Evolutionary conservation across 2,797 vertebrate species (phyloP), one percentile per base, ranked within the genome.

Genomic region (Sebastes matsubarae): DNA sequence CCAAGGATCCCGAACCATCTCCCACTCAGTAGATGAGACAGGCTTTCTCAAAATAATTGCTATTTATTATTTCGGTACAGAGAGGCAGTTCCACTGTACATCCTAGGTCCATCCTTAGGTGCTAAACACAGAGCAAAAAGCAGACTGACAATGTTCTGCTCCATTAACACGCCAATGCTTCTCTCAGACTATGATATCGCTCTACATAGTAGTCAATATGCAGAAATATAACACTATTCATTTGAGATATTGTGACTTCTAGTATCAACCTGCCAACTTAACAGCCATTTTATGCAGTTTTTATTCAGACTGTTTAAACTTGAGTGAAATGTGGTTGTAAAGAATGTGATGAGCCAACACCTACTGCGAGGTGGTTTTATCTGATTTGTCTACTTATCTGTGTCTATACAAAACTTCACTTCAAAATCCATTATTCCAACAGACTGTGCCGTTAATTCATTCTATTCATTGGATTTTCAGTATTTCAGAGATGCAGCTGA

Each of bases 321-420:
- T 67, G n/a, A 61, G 46, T 38, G 67, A 69, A 76, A 63, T 60
- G 32, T 29, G 30, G 32, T 57, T 50, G 54, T 67, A 70, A 77
- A 68, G 65, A 60, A 72, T 22, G 13, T 22, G 30, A 75, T 38
- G 32, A 70, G 69, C 34, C 38, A 50, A 65, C 73, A 59, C 42
- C 46, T 68, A 65, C 61, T 32, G 24, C 0, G 0, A 22, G 1
- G 30, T 9, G 16, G 7, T 6, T 59, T 72, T 68, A 27, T 70
- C 52, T 2, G 30, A 70, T 80, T 70, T 50, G 25, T 71, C 13
- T 32, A 13, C 16, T 54, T 10, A 72, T 77, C 30, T 29, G 38
- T 20, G 24, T 65, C 1, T 73, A 52, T 11, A 61, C 30, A 58
- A 38, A 58, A 30, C 46, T 71, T 16, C 16, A 60, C 50, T 74